Evolutionary conservation across 2,113 vertebrate species (phyloP).

Genomic region (Falco punctatus): DNA sequence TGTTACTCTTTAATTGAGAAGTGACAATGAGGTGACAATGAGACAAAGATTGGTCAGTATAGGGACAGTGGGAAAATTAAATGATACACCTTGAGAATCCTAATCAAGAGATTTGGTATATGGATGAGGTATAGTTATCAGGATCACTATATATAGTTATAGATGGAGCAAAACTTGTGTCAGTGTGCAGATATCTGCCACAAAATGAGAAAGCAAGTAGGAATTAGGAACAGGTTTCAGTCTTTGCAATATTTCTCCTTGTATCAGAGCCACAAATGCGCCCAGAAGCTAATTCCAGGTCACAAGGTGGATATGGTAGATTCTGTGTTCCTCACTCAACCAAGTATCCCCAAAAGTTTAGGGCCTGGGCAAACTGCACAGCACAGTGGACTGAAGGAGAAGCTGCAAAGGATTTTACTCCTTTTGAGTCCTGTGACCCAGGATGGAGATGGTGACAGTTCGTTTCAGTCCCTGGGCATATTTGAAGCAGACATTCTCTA

Average conservation of each 20-base stretch:
- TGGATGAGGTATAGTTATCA: background rate
- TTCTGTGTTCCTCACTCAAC: background rate
- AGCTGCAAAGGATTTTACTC: background rate
- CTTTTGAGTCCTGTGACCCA: background rate
- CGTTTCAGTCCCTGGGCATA: background rate
- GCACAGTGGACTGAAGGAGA: background rate
- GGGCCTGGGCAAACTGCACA: background rate
- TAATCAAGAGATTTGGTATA: background rate
- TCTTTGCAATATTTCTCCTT: background rate
- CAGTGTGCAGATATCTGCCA: background rate
- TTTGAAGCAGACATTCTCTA: background rate
- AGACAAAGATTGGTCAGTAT: background rate
- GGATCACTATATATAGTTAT: background rate
- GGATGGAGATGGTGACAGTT: background rate
- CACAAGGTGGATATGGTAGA: background rate
- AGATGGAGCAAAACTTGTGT: background rate
- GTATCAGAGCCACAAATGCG: background rate
- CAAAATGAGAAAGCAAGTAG: background rate
- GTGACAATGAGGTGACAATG: background rate
- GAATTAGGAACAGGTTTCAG: background rate
- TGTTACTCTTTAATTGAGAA: background rate
- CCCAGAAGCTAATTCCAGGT: background rate
- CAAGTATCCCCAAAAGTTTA: background rate
- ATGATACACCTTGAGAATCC: background rate
- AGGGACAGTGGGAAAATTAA: background rate